A percentile compares a stretch with the other conserved stretches of the same genome.
Evolutionary conservation across 1,140 invertebrate genomes (phyloP).

Genomic region (Diorhabda elongata): DNA sequence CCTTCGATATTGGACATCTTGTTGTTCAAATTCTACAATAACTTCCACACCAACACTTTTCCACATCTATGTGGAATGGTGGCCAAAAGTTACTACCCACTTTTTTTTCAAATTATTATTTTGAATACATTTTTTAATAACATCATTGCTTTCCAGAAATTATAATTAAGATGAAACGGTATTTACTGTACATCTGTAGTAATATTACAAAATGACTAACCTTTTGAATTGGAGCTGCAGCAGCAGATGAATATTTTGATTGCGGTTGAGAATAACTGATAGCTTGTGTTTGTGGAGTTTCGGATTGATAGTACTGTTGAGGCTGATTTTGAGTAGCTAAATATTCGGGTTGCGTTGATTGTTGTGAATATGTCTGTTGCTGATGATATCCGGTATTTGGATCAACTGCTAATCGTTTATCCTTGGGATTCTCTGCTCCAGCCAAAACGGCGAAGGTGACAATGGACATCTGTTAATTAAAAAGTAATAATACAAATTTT

Average conservation of each 20-base stretch:
- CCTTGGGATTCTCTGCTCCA: conserved; percentile 14
- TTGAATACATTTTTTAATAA: too few species aligned
- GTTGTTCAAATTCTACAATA: too few species aligned
- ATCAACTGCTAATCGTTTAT: conserved; percentile 16
- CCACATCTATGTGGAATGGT: too few species aligned
- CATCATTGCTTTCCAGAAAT: too few species aligned
- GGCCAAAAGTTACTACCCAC: too few species aligned
- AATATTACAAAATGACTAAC: not conserved
- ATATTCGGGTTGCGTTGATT: conserved; percentile 5
- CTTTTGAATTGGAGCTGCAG: not conserved
- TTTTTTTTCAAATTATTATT: too few species aligned
- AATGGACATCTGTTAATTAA: conserved; percentile 14
- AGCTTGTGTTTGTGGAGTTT: conserved; percentile 18
- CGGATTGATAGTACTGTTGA: conserved; percentile 16
- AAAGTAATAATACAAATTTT: not conserved
- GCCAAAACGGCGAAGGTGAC: conserved; percentile 13
- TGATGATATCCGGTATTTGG: conserved; percentile 8
- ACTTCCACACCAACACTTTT: too few species aligned
- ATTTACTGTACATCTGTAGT: too few species aligned
- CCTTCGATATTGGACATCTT: too few species aligned
- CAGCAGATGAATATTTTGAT: conserved; percentile 11
- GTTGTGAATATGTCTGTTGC: not conserved
- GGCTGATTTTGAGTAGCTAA: not conserved
- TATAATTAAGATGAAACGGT: too few species aligned
- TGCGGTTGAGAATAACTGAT: conserved; percentile 18